A percentile compares a stretch with the other conserved stretches of the same genome.
Evolutionary conservation across 2,113 vertebrate genomes (phyloP).

Genomic region (Vombatus ursinus): DNA sequence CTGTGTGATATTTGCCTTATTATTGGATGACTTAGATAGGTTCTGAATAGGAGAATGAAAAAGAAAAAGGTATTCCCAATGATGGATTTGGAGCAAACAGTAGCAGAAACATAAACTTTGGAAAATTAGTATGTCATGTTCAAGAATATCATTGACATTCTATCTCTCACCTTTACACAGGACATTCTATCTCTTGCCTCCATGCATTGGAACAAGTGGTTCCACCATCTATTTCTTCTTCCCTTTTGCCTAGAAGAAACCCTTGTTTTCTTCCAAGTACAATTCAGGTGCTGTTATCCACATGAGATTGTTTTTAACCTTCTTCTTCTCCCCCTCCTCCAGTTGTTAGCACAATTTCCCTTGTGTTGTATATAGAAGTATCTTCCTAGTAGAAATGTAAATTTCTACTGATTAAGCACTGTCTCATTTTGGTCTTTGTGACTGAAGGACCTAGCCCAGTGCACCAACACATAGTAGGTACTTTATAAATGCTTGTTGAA

Average conservation of each 20-base stretch:
- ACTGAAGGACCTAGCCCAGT: not conserved
- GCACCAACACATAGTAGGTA: too few species aligned
- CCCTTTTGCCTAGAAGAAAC: too few species aligned
- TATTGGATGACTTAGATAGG: not conserved
- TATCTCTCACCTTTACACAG: not conserved
- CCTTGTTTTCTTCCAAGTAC: not conserved
- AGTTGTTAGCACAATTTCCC: not conserved
- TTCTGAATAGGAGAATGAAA: not conserved
- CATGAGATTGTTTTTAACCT: not conserved
- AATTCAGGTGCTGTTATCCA: not conserved
- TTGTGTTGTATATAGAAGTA: not conserved
- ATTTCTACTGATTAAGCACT: not conserved
- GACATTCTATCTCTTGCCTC: too few species aligned
- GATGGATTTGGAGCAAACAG: not conserved
- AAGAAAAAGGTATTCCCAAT: not conserved
- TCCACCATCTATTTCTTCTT: too few species aligned
- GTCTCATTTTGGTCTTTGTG: not conserved
- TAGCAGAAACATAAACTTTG: not conserved
- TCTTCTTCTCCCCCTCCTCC: not conserved
- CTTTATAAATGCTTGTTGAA: too few species aligned
- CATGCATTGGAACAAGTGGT: too few species aligned
- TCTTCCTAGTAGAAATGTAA: too few species aligned
- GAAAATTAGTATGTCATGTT: not conserved
- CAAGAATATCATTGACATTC: not conserved
- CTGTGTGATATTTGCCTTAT: not conserved